Percentiles rank a stretch among this genome's conserved stretches.
phyloP scores from a whole-genome alignment of 1,140 invertebrate genomes.

The Anthonomus grandis region DNA sequence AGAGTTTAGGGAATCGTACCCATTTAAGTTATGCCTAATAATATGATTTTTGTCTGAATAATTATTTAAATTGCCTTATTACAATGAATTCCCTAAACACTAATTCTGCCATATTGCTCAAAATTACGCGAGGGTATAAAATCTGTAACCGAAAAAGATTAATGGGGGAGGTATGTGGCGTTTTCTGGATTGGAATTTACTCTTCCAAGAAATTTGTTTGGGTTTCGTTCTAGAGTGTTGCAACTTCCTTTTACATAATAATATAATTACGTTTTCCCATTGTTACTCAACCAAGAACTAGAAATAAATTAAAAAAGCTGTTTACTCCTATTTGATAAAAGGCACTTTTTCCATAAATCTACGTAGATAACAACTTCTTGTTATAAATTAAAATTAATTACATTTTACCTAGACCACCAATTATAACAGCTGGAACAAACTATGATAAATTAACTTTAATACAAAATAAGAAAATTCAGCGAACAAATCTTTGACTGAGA shows the following conservation, averaged over 20 bases:
- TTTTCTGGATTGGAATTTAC: conserved; percentile 1
- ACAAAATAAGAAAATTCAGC: background rate
- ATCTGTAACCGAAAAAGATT: conserved; percentile 11
- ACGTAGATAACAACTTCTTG: background rate
- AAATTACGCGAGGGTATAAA: conserved; percentile 17
- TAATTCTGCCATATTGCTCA: too few species aligned
- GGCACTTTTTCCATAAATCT: too few species aligned
- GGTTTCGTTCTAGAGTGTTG: background rate
- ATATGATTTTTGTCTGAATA: too few species aligned
- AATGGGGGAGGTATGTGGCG: too few species aligned
- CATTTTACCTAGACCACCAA: background rate
- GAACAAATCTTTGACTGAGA: background rate
- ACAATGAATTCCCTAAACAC: too few species aligned
- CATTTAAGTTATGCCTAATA: too few species aligned
- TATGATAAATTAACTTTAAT: background rate
- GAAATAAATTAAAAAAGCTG: background rate
- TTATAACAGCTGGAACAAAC: background rate
- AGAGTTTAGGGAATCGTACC: too few species aligned
- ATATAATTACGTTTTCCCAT: background rate
- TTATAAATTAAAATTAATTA: background rate
- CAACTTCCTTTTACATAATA: background rate
- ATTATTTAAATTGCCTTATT: too few species aligned
- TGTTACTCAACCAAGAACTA: background rate
- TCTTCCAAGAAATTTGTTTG: conserved; percentile 1
- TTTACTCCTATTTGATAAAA: too few species aligned